Evolutionary conservation across 2,888 invertebrate species (phyloP).

Genomic region (Salpingus planirostris): DNA sequence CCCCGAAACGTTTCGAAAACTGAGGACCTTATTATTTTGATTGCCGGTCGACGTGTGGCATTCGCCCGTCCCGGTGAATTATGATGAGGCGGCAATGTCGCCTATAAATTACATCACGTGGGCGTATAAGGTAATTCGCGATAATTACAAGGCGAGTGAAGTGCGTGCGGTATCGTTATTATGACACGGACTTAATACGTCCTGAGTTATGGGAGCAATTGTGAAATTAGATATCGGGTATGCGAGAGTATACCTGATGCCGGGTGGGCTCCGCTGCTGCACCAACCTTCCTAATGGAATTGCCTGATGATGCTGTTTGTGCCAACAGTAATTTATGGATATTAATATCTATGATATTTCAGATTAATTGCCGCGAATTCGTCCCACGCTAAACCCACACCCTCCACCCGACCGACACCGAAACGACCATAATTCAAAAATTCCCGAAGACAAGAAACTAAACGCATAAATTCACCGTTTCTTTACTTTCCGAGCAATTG

Average conservation of each 20-base stretch:
- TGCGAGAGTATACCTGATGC: constrained; percentile 28
- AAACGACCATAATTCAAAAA: no score
- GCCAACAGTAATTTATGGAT: constrained; percentile 40
- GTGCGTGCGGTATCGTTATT: not conserved
- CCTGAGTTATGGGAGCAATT: constrained; percentile 41
- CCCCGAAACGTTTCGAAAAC: no score
- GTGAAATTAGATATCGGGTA: constrained; percentile 38
- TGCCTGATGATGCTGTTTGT: constrained; percentile 37
- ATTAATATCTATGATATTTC: constrained; percentile 36
- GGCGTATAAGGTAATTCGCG: not conserved
- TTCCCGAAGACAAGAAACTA: no score
- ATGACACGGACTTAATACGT: constrained; percentile 6
- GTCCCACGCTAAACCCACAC: no score
- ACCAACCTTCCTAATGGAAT: constrained; percentile 33
- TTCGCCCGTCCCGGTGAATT: no score
- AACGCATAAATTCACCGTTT: not conserved
- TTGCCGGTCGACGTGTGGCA: no score
- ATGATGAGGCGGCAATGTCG: constrained; percentile 1
- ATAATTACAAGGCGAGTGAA: constrained; percentile 3
- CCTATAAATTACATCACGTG: constrained; percentile 2
- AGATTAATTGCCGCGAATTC: no score
- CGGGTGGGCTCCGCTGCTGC: constrained; percentile 16
- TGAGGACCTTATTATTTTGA: no score
- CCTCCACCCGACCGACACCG: no score
- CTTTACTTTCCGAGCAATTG: no score